Percentiles rank a stretch among this genome's conserved stretches.
phyloP scores from a whole-genome alignment of 2,888 invertebrate species.

The Agonopterix arenella region DNA sequence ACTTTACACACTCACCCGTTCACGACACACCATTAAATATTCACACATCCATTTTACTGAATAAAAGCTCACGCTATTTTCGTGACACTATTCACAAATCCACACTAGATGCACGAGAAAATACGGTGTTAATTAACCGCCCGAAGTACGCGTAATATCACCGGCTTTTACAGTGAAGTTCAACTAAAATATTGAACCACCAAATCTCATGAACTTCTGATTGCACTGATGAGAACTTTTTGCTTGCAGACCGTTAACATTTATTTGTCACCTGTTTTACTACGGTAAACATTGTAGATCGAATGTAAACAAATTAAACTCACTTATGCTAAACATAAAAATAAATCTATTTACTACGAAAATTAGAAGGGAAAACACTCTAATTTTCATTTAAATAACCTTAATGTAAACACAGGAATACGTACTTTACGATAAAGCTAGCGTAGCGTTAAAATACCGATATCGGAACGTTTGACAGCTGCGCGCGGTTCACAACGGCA shows the following conservation, averaged over 20 bases:
- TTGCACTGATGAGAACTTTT: not conserved
- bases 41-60: slow-evolving; percentile 65
- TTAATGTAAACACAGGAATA: slow-evolving; percentile 21
- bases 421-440: slow-evolving; percentile 48
- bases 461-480: slow-evolving; percentile 61
- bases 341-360: no score
- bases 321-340: no score
- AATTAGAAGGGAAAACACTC: no score
- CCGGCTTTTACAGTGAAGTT: slow-evolving; percentile 1
- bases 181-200: not conserved
- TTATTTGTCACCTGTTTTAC: slow-evolving; percentile 9
- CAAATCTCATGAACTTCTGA: not conserved
- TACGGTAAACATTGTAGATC: slow-evolving; percentile 48
- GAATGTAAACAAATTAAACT: slow-evolving; percentile 53
- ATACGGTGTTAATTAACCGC: not conserved
- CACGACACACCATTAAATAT: slow-evolving; percentile 72
- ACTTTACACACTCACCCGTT: slow-evolving; percentile 60
- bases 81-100: slow-evolving; percentile 11
- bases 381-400: not conserved
- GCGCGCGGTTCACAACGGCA: slow-evolving; percentile 35
- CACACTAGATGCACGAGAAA: slow-evolving; percentile 7
- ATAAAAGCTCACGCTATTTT: slow-evolving; percentile 42
- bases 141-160: not conserved
- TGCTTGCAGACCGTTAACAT: slow-evolving; percentile 1
- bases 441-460: slow-evolving; percentile 34